Evolutionary conservation across 1,140 invertebrate genomes (phyloP).

Genomic region (Listronotus bonariensis): DNA sequence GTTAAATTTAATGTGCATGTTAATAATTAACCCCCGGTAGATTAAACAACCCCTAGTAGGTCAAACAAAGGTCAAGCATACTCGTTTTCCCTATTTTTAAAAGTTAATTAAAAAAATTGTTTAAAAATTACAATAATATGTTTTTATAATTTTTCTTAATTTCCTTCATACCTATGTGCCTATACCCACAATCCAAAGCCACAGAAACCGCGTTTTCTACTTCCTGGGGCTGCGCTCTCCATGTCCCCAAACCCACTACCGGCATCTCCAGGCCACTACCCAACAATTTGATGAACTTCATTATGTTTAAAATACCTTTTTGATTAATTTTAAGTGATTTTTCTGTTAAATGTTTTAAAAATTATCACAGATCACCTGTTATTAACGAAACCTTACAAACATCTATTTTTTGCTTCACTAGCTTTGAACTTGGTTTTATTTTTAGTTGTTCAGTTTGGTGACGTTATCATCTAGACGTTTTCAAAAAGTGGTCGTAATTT

Average conservation of each 20-base stretch:
- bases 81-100: too few relatives aligned
- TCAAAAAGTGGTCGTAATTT: not conserved
- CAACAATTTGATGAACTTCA: conserved; percentile 40
- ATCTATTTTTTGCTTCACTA: too few relatives aligned
- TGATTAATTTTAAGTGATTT: not conserved
- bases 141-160: not conserved
- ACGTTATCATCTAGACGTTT: conserved; percentile 3
- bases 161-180: conserved; percentile 59
- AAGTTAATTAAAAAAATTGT: not conserved
- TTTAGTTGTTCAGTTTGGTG: conserved; percentile 3
- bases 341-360: too few relatives aligned
- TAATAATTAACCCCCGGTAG: too few relatives aligned
- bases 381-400: too few relatives aligned
- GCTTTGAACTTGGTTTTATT: conserved; percentile 3
- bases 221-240: conserved; percentile 64
- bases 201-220: conserved; percentile 59
- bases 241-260: conserved; percentile 65
- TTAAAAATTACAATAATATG: not conserved
- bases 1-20: too few relatives aligned
- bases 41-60: too few relatives aligned
- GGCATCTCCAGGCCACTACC: conserved; percentile 59
- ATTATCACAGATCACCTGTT: not conserved
- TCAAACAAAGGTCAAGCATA: too few relatives aligned
- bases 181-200: conserved; percentile 65
- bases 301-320: conserved; percentile 16